Conservation (phyloP, 64 coral and sea anemone species). For the Astreopora myriophthalma region DNA sequence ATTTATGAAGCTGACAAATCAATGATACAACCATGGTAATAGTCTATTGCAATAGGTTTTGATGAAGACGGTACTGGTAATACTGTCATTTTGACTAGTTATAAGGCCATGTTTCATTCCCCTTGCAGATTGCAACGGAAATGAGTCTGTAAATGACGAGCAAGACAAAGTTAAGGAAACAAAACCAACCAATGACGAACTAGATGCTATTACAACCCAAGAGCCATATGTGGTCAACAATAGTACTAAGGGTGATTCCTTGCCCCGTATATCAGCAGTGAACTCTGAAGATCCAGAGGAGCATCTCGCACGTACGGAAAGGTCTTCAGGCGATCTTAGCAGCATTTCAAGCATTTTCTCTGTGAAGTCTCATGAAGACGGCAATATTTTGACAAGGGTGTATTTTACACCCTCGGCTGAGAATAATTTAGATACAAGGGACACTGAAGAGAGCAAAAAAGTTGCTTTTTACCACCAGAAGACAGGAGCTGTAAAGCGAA, state of each 20-base stretch:
- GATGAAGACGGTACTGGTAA: neutral
- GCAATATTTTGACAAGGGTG: neutral
- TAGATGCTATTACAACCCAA: neutral
- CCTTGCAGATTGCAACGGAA: neutral
- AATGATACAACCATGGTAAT: too few relatives aligned
- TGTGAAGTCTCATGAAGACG: neutral
- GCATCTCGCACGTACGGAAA: neutral
- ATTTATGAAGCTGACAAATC: too few relatives aligned
- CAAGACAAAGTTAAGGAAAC: neutral
- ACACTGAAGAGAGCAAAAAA: neutral
- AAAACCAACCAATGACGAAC: neutral
- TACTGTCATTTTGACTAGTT: neutral
- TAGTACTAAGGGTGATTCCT: neutral
- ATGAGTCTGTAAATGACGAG: neutral
- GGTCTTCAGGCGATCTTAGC: neutral
- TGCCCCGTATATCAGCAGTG: neutral
- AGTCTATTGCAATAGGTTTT: too few relatives aligned
- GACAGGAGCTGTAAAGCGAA: neutral
- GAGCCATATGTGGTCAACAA: neutral
- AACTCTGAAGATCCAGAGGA: neutral
- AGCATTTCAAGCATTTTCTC: constrained; percentile 19
- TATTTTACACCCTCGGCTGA: neutral
- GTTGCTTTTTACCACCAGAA: neutral
- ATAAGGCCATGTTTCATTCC: neutral
- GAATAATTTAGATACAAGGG: neutral